These are phyloP conservation scores for Engraulis encrasicolus DNA, from an alignment of 2,113 vertebrate species.

Conservation along the genomic window DNA sequence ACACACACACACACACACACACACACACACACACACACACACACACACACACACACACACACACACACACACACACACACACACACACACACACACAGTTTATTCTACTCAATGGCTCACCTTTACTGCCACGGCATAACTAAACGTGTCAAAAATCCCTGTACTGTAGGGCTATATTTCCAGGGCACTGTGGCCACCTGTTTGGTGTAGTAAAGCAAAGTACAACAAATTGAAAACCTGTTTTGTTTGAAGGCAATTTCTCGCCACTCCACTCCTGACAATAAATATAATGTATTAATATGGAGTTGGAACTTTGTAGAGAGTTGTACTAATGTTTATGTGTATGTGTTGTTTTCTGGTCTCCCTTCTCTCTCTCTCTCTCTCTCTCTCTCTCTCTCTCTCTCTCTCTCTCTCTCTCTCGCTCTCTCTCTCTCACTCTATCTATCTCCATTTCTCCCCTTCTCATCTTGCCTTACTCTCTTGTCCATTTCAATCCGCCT, in stretches of 20 bases:
- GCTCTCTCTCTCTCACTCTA: no score
- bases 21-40: not conserved
- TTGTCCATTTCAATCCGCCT: no score
- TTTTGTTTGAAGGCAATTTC: not conserved
- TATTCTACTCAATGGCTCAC: not conserved
- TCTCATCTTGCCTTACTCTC: no score
- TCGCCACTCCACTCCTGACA: not conserved
- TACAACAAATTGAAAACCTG: not conserved
- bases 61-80: slow-evolving; percentile 23
- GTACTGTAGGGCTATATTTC: no score
- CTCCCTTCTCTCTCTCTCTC: no score
- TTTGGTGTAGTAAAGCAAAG: no score
- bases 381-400: no score
- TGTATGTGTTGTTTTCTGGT: not conserved
- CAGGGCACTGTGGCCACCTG: no score
- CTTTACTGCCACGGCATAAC: no score
- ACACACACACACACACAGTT: slow-evolving; percentile 15
- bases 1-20: slow-evolving; percentile 8
- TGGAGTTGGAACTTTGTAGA: not conserved
- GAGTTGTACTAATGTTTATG: not conserved
- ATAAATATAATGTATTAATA: not conserved
- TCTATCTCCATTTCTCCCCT: no score
- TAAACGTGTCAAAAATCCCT: no score
- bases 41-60: not conserved
- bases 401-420: no score